Evolutionary conservation across 2,888 invertebrate genomes (phyloP).

Genomic region (Eudemis profundana): DNA sequence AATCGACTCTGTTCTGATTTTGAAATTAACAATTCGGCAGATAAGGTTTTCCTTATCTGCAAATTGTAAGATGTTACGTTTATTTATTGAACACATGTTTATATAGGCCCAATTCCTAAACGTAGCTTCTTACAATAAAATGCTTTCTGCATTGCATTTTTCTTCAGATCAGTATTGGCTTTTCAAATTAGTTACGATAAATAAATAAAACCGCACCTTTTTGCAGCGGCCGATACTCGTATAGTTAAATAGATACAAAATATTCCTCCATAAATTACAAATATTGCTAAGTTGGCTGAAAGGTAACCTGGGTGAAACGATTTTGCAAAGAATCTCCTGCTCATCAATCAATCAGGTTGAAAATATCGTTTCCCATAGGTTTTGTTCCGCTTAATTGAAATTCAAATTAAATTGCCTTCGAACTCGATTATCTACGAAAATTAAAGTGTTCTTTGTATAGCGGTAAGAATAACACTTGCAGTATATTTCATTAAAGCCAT

Average conservation of each 20-base stretch:
- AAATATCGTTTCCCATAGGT: conserved; percentile 39
- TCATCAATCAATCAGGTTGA: conserved; percentile 41
- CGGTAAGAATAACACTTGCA: conserved; percentile 22
- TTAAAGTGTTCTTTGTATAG: conserved; percentile 20
- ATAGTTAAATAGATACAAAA: conserved; percentile 7
- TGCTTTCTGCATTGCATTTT: too few species aligned
- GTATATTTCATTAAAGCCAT: background rate
- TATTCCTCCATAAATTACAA: conserved; percentile 33
- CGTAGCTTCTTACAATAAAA: too few species aligned
- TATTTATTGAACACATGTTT: too few species aligned
- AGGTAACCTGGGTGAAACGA: conserved; percentile 32
- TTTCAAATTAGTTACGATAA: too few species aligned
- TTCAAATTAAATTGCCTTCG: conserved; percentile 41
- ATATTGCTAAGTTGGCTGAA: conserved; percentile 36
- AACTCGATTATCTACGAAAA: conserved; percentile 37
- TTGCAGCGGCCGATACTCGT: too few species aligned
- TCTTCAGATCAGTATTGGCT: too few species aligned
- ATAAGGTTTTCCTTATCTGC: too few species aligned
- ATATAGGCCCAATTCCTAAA: too few species aligned
- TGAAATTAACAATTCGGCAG: too few species aligned
- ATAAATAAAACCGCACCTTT: too few species aligned
- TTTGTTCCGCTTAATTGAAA: conserved; percentile 43
- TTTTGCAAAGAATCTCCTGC: conserved; percentile 35
- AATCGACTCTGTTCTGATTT: too few species aligned
- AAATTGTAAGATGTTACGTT: too few species aligned